These are phyloP conservation scores for Polydrusus cervinus DNA, from an alignment of 2,888 invertebrate species.

Conservation along the genomic window DNA sequence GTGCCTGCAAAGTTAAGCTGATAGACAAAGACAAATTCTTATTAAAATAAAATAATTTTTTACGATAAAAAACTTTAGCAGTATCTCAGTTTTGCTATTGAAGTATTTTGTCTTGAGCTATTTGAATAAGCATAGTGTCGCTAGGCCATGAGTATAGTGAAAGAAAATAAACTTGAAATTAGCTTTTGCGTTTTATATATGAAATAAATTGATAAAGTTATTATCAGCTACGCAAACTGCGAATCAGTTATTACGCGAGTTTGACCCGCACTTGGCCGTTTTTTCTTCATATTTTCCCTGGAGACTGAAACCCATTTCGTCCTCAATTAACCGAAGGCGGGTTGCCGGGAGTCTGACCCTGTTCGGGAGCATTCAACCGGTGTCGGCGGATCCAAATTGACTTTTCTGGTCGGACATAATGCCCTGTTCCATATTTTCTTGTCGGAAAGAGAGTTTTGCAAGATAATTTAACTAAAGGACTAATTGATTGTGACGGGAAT, in stretches of 20 bases:
- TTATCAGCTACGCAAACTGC: too few relatives aligned
- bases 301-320: conserved; percentile 10
- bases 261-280: not conserved
- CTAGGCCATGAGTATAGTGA: too few relatives aligned
- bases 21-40: not conserved
- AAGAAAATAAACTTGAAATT: too few relatives aligned
- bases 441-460: not conserved
- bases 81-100: too few relatives aligned
- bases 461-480: not conserved
- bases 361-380: conserved; percentile 20
- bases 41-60: not conserved
- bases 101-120: too few relatives aligned
- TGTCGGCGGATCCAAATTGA: conserved; percentile 22
- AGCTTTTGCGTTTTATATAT: too few relatives aligned
- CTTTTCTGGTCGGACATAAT: conserved; percentile 18
- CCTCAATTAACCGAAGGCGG: conserved; percentile 23
- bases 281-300: conserved; percentile 1
- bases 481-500: not conserved
- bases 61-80: too few relatives aligned
- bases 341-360: conserved; percentile 20
- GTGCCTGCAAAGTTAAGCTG: not conserved
- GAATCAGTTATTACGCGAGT: not conserved
- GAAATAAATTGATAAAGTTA: too few relatives aligned
- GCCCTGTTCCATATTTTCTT: conserved; percentile 11
- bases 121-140: too few relatives aligned